phyloP scores from a whole-genome alignment of 1,140 invertebrate genomes.

The Drosophila seguyi region DNA sequence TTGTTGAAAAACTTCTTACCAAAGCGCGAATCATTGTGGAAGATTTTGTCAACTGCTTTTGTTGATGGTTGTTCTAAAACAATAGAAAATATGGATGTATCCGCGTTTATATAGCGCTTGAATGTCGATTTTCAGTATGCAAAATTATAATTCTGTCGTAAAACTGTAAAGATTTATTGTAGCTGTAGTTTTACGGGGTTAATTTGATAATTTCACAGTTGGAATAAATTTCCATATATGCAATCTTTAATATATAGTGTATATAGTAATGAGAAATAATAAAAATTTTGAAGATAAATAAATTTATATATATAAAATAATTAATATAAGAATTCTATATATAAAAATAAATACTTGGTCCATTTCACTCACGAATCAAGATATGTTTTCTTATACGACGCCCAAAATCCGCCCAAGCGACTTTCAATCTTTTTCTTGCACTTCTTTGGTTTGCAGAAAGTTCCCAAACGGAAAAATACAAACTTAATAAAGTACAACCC shows the following conservation, averaged over 20 bases:
- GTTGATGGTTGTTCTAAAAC: not conserved
- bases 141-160: constrained; percentile 7
- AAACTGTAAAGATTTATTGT: not conserved
- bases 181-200: not conserved
- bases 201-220: constrained; percentile 7
- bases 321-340: too few species aligned
- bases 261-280: not conserved
- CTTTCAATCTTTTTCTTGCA: not conserved
- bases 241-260: not conserved
- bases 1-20: not conserved
- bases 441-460: too few species aligned
- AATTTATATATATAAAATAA: too few species aligned
- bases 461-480: too few species aligned
- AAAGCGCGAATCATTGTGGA: constrained; percentile 10
- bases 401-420: not conserved
- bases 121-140: constrained; percentile 2
- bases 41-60: not conserved
- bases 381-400: not conserved
- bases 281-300: not conserved
- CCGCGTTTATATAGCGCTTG: constrained; percentile 19
- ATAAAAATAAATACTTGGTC: not conserved
- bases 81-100: not conserved
- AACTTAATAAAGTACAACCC: too few species aligned
- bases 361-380: not conserved
- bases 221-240: not conserved